Percentiles rank a stretch among this genome's conserved stretches.
Conservation (phyloP, 1,140 invertebrate species). For the Semibalanus balanoides region DNA sequence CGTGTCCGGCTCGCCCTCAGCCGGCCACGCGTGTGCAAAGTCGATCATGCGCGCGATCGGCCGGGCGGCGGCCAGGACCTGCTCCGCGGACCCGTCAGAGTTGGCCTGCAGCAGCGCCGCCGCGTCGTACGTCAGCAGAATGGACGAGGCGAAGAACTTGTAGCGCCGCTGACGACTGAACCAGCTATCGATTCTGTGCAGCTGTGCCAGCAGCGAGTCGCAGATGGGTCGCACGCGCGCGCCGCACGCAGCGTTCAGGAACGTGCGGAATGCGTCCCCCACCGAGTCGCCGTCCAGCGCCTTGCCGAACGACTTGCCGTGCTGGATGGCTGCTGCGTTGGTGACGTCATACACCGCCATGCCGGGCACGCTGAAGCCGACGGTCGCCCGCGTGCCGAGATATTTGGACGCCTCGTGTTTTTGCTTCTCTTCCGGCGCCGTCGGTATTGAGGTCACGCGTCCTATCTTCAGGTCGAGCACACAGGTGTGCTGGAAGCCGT, state of each 20-base stretch:
- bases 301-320: background rate
- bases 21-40: background rate
- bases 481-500: slow-evolving; percentile 2
- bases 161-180: background rate
- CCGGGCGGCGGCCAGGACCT: background rate
- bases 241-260: background rate
- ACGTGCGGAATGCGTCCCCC: background rate
- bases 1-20: background rate
- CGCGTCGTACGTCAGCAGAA: background rate
- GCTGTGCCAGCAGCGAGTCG: background rate
- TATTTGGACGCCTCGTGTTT: slow-evolving; percentile 1
- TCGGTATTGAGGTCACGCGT: background rate
- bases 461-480: slow-evolving; percentile 1
- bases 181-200: background rate
- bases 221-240: background rate
- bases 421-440: background rate
- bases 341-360: background rate
- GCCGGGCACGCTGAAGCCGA: background rate
- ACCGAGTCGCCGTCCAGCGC: background rate
- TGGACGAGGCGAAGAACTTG: background rate
- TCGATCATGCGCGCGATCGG: background rate
- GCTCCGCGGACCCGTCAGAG: no score
- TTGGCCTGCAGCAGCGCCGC: background rate
- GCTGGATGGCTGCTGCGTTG: background rate
- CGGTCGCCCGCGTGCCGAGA: background rate